Percentiles rank a stretch among this genome's conserved stretches.
These are phyloP conservation scores for Pygathrix nemaeus DNA, from an alignment of 2,113 vertebrate genomes.

Conservation along the genomic window DNA sequence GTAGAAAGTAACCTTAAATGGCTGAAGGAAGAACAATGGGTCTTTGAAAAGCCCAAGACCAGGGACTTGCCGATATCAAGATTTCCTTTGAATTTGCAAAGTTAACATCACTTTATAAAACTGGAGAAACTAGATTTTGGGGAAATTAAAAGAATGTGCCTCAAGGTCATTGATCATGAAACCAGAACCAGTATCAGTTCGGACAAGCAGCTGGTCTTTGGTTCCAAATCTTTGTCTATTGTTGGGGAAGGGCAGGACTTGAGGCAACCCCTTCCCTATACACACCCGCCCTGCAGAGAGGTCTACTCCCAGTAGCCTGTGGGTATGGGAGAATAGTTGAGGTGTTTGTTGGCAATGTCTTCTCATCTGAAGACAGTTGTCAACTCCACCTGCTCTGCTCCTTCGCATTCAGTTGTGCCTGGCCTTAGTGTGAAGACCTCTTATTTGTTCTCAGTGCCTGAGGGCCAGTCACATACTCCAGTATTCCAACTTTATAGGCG, in stretches of 20 bases:
- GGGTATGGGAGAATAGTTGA: background rate
- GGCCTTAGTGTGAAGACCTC: background rate
- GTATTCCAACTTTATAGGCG: background rate
- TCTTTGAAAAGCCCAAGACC: background rate
- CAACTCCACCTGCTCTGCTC: background rate
- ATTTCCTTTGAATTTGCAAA: conserved; percentile 46
- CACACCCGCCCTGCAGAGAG: background rate
- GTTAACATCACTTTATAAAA: background rate
- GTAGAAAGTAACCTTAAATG: background rate
- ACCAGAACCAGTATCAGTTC: background rate
- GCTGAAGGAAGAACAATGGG: background rate
- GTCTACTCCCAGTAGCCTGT: background rate
- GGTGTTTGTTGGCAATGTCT: background rate
- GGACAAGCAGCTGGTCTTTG: background rate
- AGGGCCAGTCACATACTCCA: background rate
- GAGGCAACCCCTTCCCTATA: too few species aligned
- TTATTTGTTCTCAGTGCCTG: background rate
- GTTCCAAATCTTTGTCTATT: background rate
- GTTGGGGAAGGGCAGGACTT: background rate
- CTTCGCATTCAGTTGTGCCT: background rate
- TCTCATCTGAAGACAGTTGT: background rate
- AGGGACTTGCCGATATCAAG: background rate
- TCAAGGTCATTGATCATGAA: background rate
- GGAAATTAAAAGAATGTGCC: conserved; percentile 43
- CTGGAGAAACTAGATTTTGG: conserved; percentile 19